A percentile compares a stretch with the other conserved stretches of the same genome.
Evolutionary conservation across 2,113 vertebrate genomes (phyloP).

Genomic region (Pantherophis guttatus): DNA sequence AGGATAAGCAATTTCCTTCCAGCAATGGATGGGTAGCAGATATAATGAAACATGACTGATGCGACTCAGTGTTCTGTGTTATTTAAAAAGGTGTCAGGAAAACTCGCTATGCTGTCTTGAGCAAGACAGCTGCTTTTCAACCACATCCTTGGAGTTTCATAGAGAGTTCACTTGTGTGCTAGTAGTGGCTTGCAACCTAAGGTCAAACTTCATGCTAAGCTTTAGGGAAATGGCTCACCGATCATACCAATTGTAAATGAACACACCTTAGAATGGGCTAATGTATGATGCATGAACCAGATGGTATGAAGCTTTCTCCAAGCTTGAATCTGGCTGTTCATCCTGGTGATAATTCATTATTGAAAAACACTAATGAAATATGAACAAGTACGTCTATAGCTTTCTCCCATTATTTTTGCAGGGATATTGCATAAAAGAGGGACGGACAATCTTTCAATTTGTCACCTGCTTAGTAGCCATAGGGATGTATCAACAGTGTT

Average conservation of each 20-base stretch:
- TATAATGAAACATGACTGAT: constrained; percentile 57
- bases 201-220: not conserved
- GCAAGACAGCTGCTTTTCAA: constrained; percentile 25
- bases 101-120: constrained; percentile 50
- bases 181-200: not conserved
- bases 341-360: not conserved
- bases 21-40: constrained; percentile 32
- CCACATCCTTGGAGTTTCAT: not conserved
- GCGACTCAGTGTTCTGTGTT: constrained; percentile 43
- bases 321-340: not conserved
- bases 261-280: not conserved
- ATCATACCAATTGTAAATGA: not conserved
- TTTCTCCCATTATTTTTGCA: not conserved
- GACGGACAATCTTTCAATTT: not conserved
- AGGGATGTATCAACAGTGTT: not conserved
- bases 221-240: not conserved
- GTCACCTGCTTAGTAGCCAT: not conserved
- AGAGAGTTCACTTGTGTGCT: not conserved
- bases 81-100: constrained; percentile 57
- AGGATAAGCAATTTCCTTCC: constrained; percentile 52
- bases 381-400: not conserved
- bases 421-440: not conserved
- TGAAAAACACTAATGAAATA: not conserved
- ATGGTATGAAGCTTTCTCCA: not conserved
- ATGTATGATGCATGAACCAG: not conserved